Evolutionary conservation across 1,140 invertebrate genomes (phyloP), one percentile per base, ranked within the genome.

Genomic region (Daktulosphaira vitifoliae): DNA sequence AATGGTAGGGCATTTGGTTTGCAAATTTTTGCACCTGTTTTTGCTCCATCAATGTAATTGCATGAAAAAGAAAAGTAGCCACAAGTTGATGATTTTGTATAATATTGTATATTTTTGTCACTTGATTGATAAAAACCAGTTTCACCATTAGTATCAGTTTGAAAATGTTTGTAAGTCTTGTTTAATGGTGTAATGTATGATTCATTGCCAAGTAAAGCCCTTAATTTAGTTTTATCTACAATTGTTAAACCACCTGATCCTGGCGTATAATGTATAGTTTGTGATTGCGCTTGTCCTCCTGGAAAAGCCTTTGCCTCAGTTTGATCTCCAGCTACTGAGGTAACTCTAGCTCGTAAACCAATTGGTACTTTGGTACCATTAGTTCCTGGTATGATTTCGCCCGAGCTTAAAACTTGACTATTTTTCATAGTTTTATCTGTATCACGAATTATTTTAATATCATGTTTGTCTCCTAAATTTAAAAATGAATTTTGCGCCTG

Each of bases 21-120:
- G 72, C 88, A 90, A 29, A 89, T 83, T 74, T 89, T 89, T 46
- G 83, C 85, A 68, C 82, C 80, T 37, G 85, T 86, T 71, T 87
- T 86, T 0, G 83, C 81, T 13, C 85, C 84, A 70, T 85, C 84
- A 3, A 87, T 84, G 69, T 86, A 81, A 37, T 87, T 87, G 70
- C 87, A 90, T 0, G 86, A 84, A 72, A 90, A 89, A 3, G 87
- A 89, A 68, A 89, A 89, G 70, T 89, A 89, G 29, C 88, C 88
- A 73, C 87, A 90, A 0, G 85, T 88, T 2, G 87, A 89, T 15
- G 86, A 88, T 72, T 90, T 89, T 0, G 86, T 88, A 66, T 88
- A 90, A 74, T 89, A 89, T 18, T 84, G 83, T n/a, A 82, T 79
- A 71, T 80, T 80, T 73, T 84, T 82, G 72, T 83, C 84, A 52